Percentiles rank a stretch among this genome's conserved stretches.
These are phyloP conservation scores for Epinotia demarniana DNA, from an alignment of 2,888 invertebrate genomes.

Conservation along the genomic window DNA sequence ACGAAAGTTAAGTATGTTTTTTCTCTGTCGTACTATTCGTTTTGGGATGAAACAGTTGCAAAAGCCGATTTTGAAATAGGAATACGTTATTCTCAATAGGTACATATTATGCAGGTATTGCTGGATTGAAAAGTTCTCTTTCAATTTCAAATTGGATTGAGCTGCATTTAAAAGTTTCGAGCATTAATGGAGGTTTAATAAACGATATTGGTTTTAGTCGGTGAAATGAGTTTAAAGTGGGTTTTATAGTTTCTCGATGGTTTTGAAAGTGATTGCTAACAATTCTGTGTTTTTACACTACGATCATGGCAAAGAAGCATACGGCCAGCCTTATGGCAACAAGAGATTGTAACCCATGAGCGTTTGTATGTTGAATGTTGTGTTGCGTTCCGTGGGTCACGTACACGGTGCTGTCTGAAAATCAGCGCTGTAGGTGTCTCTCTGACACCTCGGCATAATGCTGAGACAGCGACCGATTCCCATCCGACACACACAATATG, in stretches of 20 bases:
- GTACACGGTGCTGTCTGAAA: too few species aligned
- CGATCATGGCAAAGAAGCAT: too few species aligned
- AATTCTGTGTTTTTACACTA: too few species aligned
- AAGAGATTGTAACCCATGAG: too few species aligned
- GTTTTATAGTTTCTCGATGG: neutral
- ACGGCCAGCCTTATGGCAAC: too few species aligned
- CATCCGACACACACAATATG: too few species aligned
- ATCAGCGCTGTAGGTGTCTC: too few species aligned
- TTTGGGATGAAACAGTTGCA: neutral
- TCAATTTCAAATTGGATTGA: constrained; percentile 18
- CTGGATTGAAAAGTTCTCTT: neutral
- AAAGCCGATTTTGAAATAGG: neutral
- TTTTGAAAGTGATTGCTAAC: too few species aligned
- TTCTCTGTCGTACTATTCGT: neutral
- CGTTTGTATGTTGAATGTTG: too few species aligned
- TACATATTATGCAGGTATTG: constrained; percentile 17
- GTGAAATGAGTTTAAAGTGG: constrained; percentile 5
- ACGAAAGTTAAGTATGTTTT: neutral
- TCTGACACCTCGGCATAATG: too few species aligned
- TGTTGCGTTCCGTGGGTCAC: too few species aligned
- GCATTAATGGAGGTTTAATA: constrained; percentile 6
- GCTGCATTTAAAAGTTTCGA: constrained; percentile 25
- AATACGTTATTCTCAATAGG: neutral
- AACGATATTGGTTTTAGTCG: constrained; percentile 12
- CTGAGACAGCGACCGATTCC: too few species aligned